Percentiles rank a stretch among this genome's conserved stretches.
phyloP scores from a whole-genome alignment of 2,797 vertebrate species.

The Caiman crocodilus region DNA sequence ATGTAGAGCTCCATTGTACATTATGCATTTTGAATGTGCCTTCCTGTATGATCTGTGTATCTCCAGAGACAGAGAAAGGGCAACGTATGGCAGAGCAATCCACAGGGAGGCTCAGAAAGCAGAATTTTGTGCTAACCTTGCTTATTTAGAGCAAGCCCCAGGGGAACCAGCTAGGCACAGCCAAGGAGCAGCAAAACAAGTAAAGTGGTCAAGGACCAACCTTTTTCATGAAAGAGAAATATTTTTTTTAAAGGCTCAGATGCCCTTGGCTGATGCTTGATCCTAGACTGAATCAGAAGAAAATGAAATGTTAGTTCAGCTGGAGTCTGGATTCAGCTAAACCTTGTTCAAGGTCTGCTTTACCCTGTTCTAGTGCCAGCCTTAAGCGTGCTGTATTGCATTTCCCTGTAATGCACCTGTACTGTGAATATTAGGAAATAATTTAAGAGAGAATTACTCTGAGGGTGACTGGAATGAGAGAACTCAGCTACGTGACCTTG shows the following conservation, averaged over 20 bases:
- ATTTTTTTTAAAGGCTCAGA: neutral
- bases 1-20: neutral
- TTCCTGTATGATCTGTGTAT: neutral
- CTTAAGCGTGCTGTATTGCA: neutral
- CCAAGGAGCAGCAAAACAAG: neutral
- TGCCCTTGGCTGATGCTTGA: neutral
- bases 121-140: neutral
- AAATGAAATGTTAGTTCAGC: neutral
- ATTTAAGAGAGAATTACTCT: slow-evolving; percentile 9
- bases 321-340: neutral
- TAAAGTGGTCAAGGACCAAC: neutral
- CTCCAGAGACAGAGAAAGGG: neutral
- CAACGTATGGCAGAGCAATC: neutral
- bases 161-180: neutral
- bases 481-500: neutral
- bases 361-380: neutral
- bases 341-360: neutral
- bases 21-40: neutral
- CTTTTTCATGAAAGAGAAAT: neutral
- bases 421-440: neutral
- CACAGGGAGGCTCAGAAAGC: neutral
- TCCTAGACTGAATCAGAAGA: neutral
- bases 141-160: neutral
- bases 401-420: slow-evolving; percentile 15
- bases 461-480: slow-evolving; percentile 6